Evolutionary conservation across 1,140 invertebrate species (phyloP).

Genomic region (Apis florea): DNA sequence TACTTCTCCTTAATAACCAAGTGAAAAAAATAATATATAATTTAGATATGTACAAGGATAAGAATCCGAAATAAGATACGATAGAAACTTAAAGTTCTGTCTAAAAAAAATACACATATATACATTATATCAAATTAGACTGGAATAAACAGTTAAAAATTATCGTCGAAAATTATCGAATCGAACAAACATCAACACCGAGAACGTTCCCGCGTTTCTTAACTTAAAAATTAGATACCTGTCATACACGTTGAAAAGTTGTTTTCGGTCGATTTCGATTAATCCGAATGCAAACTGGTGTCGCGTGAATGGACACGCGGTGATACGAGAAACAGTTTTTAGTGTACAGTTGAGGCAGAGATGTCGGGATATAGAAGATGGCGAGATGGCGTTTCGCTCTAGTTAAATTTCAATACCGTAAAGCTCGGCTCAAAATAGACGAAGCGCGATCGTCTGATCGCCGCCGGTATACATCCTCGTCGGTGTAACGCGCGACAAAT

Average conservation of each 20-base stretch:
- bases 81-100: no score
- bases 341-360: constrained; percentile 20
- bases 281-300: constrained; percentile 33
- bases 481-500: constrained; percentile 66
- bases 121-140: no score
- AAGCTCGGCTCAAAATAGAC: constrained; percentile 59
- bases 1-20: no score
- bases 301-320: not conserved
- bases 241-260: not conserved
- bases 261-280: constrained; percentile 35
- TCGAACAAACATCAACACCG: not conserved
- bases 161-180: not conserved
- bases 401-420: constrained; percentile 66
- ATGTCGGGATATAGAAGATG: constrained; percentile 18
- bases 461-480: constrained; percentile 56
- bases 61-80: no score
- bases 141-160: no score
- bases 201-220: no score
- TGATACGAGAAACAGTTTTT: constrained; percentile 41
- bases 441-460: constrained; percentile 60
- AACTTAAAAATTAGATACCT: not conserved
- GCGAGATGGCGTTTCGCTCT: constrained; percentile 34
- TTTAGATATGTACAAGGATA: no score
- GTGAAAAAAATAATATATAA: no score
- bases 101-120: no score